Percentiles rank a stretch among this genome's conserved stretches.
These are phyloP conservation scores for Chauna torquata DNA, from an alignment of 2,113 vertebrate species.

Conservation along the genomic window DNA sequence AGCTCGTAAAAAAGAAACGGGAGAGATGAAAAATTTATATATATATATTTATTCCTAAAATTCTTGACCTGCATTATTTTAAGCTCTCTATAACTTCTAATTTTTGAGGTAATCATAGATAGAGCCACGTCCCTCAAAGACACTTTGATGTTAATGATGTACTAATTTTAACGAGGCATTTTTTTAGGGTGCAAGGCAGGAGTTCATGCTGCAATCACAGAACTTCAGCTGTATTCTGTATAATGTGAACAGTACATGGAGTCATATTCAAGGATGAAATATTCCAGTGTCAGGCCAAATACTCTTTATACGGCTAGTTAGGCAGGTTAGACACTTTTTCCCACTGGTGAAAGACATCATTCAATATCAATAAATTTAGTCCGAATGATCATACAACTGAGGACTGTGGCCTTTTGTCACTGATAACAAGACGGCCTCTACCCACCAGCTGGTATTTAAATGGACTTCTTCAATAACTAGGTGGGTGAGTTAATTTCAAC, in stretches of 20 bases:
- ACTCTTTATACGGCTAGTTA: not conserved
- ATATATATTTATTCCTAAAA: not conserved
- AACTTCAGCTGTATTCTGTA: not conserved
- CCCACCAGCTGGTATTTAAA: not conserved
- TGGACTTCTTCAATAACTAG: not conserved
- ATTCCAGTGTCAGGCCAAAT: not conserved
- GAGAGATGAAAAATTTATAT: not conserved
- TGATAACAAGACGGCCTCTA: not conserved
- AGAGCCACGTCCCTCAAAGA: not conserved
- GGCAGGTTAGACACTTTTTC: not conserved
- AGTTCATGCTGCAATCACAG: not conserved
- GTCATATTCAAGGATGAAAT: not conserved
- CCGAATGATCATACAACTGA: not conserved
- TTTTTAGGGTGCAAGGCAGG: not conserved
- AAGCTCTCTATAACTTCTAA: not conserved
- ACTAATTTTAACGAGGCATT: not conserved
- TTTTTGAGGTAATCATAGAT: not conserved
- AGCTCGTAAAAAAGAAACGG: too few relatives aligned
- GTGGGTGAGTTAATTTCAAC: not conserved
- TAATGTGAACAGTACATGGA: not conserved
- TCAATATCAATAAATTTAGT: not conserved
- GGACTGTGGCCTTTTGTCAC: not conserved
- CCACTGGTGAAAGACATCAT: not conserved
- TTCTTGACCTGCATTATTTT: not conserved
- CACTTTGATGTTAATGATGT: accelerated